phyloP scores from a whole-genome alignment of 2,888 invertebrate species.

The Myopa testacea region DNA sequence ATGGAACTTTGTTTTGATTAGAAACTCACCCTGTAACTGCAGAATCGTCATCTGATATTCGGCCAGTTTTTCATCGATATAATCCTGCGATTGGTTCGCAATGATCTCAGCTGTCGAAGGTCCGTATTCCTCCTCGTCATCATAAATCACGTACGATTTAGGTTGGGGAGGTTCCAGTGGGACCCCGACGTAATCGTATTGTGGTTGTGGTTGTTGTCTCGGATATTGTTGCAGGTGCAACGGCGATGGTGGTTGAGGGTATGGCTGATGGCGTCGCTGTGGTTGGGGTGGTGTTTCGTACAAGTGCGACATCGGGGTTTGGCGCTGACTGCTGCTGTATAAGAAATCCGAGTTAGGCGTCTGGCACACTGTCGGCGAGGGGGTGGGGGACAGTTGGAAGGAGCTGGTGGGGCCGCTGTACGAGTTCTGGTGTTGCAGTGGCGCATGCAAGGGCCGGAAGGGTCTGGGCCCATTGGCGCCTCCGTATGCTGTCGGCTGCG shows the following conservation, averaged over 20 bases:
- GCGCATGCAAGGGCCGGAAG: conserved; percentile 68
- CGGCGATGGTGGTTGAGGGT: conserved; percentile 58
- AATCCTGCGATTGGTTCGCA: conserved; percentile 93
- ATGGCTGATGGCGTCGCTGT: conserved; percentile 61
- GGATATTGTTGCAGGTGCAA: conserved; percentile 57
- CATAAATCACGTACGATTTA: conserved; percentile 72
- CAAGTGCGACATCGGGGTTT: conserved; percentile 65
- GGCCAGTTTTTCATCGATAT: conserved; percentile 92
- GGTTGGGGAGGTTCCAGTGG: conserved; percentile 81
- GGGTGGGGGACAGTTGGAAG: conserved; percentile 70
- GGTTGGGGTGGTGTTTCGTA: conserved; percentile 52
- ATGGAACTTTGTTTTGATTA: too few relatives aligned
- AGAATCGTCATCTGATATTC: conserved; percentile 94
- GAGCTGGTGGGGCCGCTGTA: conserved; percentile 62
- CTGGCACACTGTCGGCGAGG: conserved; percentile 73
- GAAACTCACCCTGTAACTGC: conserved; percentile 80
- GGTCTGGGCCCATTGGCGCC: conserved; percentile 66
- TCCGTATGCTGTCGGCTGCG: conserved; percentile 46
- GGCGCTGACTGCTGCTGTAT: conserved; percentile 70
- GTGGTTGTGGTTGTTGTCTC: conserved; percentile 63
- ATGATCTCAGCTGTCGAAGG: conserved; percentile 92
- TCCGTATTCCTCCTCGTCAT: conserved; percentile 81
- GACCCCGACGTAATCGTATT: conserved; percentile 73
- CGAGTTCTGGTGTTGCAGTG: conserved; percentile 66
- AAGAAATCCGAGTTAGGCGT: conserved; percentile 73